Conservation (phyloP, 2,888 invertebrate genomes). For the Drosophila nigritarsus region DNA sequence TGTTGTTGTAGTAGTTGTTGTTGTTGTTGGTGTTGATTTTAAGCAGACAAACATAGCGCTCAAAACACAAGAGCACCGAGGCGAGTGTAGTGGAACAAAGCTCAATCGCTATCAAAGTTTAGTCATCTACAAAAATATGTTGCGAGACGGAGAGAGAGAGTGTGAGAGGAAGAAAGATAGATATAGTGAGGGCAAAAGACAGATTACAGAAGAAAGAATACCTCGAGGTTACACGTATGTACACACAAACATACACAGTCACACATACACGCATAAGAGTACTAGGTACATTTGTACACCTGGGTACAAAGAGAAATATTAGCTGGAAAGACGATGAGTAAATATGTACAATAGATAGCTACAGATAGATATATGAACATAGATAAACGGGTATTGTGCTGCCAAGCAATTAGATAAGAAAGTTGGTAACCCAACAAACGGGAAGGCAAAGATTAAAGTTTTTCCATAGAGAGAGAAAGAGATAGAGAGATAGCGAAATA, state of each 20-base stretch:
- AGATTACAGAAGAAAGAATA: conserved; percentile 57
- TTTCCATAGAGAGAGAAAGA: background rate
- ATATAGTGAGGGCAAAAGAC: conserved; percentile 16
- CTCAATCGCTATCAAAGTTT: conserved; percentile 61
- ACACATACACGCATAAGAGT: conserved; percentile 17
- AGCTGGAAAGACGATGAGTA: conserved; percentile 51
- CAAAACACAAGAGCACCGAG: conserved; percentile 20
- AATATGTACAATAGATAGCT: conserved; percentile 52
- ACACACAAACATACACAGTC: background rate
- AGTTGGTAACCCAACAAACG: conserved; percentile 39
- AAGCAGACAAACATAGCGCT: conserved; percentile 45
- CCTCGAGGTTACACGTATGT: conserved; percentile 40
- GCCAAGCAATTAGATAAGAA: conserved; percentile 48
- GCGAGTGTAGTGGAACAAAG: conserved; percentile 33
- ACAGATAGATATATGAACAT: conserved; percentile 18
- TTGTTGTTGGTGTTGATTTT: conserved; percentile 36
- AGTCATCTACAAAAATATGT: conserved; percentile 75
- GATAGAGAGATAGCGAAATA: background rate
- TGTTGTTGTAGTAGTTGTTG: conserved; percentile 8
- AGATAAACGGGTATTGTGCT: conserved; percentile 8
- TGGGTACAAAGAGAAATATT: conserved; percentile 54
- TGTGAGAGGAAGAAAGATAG: background rate
- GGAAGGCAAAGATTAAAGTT: conserved; percentile 31
- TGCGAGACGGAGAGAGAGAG: conserved; percentile 9
- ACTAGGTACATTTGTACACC: conserved; percentile 15